phyloP scores from a whole-genome alignment of 2,797 vertebrate genomes.

The Lagodon rhomboides region DNA sequence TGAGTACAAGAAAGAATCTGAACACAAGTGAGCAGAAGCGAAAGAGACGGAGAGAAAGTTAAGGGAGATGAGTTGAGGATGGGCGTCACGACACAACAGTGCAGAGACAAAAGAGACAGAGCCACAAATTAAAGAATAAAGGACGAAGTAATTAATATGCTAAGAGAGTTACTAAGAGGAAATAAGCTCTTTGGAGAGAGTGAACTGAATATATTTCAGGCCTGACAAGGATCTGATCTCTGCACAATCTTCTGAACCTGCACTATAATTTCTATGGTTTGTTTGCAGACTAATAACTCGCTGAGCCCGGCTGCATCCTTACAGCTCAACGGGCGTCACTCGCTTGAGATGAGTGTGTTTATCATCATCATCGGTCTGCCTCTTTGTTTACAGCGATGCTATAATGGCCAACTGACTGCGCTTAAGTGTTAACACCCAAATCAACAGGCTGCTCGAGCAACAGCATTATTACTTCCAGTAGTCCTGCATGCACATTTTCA shows the following conservation, averaged over 20 bases:
- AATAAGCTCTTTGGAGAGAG: not conserved
- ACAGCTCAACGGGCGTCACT: too few relatives aligned
- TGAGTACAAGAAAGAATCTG: slow-evolving; percentile 8
- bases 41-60: not conserved
- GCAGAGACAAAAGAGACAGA: not conserved
- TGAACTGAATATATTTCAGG: not conserved
- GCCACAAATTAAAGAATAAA: not conserved
- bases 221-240: too few relatives aligned
- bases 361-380: too few relatives aligned
- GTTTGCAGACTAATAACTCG: too few relatives aligned
- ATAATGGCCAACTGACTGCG: too few relatives aligned
- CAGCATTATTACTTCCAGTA: slow-evolving; percentile 27
- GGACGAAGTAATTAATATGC: not conserved
- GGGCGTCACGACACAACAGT: not conserved
- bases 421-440: slow-evolving; percentile 23
- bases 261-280: too few relatives aligned
- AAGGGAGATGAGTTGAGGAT: not conserved
- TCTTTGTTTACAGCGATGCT: too few relatives aligned
- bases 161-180: not conserved
- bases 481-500: slow-evolving; percentile 8
- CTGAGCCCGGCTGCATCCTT: too few relatives aligned
- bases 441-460: slow-evolving; percentile 32
- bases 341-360: too few relatives aligned
- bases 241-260: too few relatives aligned
- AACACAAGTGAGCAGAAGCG: not conserved